Conservation (phyloP, 1,140 invertebrate genomes). For the Palaemon carinicauda region DNA sequence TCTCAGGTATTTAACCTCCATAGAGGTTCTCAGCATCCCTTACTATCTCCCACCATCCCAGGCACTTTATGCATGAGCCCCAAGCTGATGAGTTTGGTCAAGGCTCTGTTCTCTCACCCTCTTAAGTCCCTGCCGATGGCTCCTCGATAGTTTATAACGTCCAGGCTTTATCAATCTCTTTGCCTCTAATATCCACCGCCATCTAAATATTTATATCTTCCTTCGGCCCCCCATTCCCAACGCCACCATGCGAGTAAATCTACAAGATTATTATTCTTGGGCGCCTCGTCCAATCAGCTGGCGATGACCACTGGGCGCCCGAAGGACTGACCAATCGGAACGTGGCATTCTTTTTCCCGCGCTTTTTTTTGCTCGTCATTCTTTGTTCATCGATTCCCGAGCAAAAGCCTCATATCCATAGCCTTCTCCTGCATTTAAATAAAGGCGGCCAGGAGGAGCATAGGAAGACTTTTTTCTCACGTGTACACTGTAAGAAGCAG, state of each 20-base stretch:
- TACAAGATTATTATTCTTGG: slow-evolving; percentile 56
- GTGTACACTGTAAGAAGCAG: too few relatives aligned
- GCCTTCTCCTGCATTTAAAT: slow-evolving; percentile 55
- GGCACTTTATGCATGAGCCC: slow-evolving; percentile 49
- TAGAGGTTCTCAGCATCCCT: neutral
- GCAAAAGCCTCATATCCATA: slow-evolving; percentile 56
- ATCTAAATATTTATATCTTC: slow-evolving; percentile 54
- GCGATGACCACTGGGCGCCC: slow-evolving; percentile 53
- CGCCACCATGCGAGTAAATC: slow-evolving; percentile 55
- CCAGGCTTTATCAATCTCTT: slow-evolving; percentile 53
- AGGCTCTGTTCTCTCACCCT: slow-evolving; percentile 24
- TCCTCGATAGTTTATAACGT: slow-evolving; percentile 50
- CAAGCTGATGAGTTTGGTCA: slow-evolving; percentile 42
- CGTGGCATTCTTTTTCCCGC: slow-evolving; percentile 52
- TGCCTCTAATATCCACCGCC: slow-evolving; percentile 54
- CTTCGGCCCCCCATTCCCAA: slow-evolving; percentile 40
- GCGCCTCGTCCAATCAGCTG: slow-evolving; percentile 53
- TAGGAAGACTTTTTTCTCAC: neutral
- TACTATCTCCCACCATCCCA: neutral
- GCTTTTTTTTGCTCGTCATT: slow-evolving; percentile 55
- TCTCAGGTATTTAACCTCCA: too few relatives aligned
- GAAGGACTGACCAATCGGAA: slow-evolving; percentile 53
- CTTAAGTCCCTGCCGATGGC: slow-evolving; percentile 54
- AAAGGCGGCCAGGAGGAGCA: slow-evolving; percentile 16
- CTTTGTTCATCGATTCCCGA: slow-evolving; percentile 56